Base-by-base conservation (phyloP, 2,113 vertebrate genomes). In the Epinephelus lanceolatus region DNA sequence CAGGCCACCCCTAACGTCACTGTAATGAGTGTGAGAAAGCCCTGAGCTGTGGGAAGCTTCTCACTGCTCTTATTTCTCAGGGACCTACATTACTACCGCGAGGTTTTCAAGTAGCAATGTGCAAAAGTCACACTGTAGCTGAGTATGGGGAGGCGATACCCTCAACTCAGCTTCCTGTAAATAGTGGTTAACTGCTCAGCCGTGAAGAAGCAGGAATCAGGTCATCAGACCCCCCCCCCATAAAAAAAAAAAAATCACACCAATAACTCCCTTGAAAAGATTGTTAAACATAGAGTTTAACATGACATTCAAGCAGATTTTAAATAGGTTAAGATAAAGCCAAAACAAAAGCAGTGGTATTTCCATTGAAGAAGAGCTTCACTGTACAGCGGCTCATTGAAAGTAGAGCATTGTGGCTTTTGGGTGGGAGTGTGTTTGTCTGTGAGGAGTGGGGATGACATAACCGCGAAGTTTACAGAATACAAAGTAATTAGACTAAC, bases 101-200 rank as follows among this genome's bases (percentile, higher is more conserved):
- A 75, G n/a, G 9, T 45, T 59, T 68, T 56, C 21, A 69, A 74
- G 74, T 84, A 71, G 60, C 18, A 13, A 12, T 30, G 19, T 63
- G 69, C 27, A 61, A 69, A 77, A 72, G 45, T 79, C 77, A 67
- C 59, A 70, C 62, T 74, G 72, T 57, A 83, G 71, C n/a, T 2
- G 55, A 75, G 70, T 23, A 60, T 40, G 60, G 80, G 62, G 76
- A 85, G 78, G 53, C 2, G 21, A 82, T 70, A 84, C 56, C 40
- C 71, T 85, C 66, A 73, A 73, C 76, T 82, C 30, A 67, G 68
- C 83, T 89, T 91, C 88, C 91, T 90, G 89, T 90, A 57, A 60
- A 76, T 76, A 78, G 80, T 79, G 86, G 86, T 91, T 72, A 77
- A 79, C 76, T 67, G 71, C 72, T 71, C 42, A 78, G 76, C 33